Base-by-base conservation (phyloP, 2,113 vertebrate genomes). In the Megaceryle torquata region DNA sequence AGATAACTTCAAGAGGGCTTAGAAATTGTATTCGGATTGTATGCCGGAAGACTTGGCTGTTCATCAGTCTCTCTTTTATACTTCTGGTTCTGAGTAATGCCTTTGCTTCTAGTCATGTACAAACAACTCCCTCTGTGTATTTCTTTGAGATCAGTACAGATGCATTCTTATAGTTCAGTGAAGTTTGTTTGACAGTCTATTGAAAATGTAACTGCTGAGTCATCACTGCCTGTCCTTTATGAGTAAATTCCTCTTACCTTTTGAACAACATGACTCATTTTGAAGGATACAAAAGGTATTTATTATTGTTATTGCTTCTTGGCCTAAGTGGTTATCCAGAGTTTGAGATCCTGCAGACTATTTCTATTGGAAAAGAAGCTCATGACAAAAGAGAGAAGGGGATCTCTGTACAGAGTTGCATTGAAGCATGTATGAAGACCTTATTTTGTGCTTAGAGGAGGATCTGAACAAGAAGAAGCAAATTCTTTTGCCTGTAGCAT, bases 201-300 rank as follows among this genome's bases (percentile, higher is more conserved):
- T 97, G 91, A 94, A 91, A 93, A 91, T 59, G 37, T 85, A 91
- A 86, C 44, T 91, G 91, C 82, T 96, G 95, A 95, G 76, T 94
- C 89, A 96, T 61, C 82, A 67, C 71, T 88, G 89, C 70, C 78
- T 91, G 82, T 77, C 69, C 82, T 56, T 93, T 95, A 61, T 89
- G 87, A 89, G 31, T 69, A 91, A 97, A 95, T 51, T 59, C n/a
- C 85, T 67, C 85, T 67, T 88, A 97, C 94, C 91, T 94, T 96
- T 91, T 89, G 79, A 91, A 86, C 46, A 95, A 76, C 79, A 53
- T 83, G 54, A 96, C 63, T 96, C 63, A 90, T 91, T 96, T 86
- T 91, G 85, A 94, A 86, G 59, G 68, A 63, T 25, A 96, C 22
- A 83, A 83, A 91, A 86, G 41, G 63, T 95, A 93, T 88, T 90